Base-by-base conservation (phyloP, 1,140 invertebrate genomes). In the Lucilia sericata region DNA sequence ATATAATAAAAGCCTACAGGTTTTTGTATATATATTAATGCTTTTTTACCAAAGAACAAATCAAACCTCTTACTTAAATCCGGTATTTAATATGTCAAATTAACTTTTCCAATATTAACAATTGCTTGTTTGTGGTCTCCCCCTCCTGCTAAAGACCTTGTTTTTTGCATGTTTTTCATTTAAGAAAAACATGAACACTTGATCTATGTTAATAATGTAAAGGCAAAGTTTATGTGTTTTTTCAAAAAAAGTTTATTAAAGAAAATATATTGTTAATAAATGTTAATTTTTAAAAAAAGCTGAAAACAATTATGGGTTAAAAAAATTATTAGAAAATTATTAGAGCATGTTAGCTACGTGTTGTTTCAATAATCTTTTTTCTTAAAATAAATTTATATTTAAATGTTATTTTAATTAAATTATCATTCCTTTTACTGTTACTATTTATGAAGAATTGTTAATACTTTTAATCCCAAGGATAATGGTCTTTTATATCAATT, bases 11-110 rank as follows among this genome's bases (percentile, higher is more conserved):
- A 5, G 65, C 65, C 65, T 70, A 21, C 65, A 70, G 65, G 19
- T 70, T 21, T 19, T 21, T n/a, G n/a, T n/a, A n/a, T n/a, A n/a
- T n/a, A n/a, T n/a, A n/a, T n/a, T 70, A 21, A 21, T 70, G n/a
- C n/a, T 70, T 17, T 55, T n/a, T 55, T 10, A 17, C 5, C 0
- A 70, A 21, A 60, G 51, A 70, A 70, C 65, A 70, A 19, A 70
- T 70, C 19, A 70, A 70, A 70, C 17, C 19, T 19, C 65, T 70
- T 60, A 60, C 65, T 70, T 70, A 70, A 70, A 70, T 70, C 65
- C 65, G 65, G 65, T 70, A 70, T 70, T 70, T 70, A 70, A 19
- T 70, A 10, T 70, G 65, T 70, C 65, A 70, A 70, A 70, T 70
- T 70, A 70, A 21, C 19, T 70, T 70, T 70, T 70, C 65, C 5